Conservation (phyloP, 2,888 invertebrate species). For the Crossocerus cetratus region DNA sequence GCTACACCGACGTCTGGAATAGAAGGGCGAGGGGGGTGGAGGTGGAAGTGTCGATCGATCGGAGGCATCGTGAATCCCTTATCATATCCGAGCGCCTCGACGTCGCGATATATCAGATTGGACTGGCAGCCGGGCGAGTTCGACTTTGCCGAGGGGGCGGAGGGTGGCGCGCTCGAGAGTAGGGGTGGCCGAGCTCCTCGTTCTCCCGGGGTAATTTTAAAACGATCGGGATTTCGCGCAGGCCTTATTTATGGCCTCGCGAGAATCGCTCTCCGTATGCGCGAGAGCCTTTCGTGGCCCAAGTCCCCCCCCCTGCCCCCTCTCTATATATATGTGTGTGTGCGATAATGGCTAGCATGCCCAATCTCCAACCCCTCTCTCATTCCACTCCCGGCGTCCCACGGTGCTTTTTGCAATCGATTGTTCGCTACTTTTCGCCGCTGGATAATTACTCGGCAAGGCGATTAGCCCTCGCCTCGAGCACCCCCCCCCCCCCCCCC, state of each 20-base stretch:
- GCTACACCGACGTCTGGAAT: too few species aligned
- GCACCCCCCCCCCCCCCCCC: too few species aligned
- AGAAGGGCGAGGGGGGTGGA: conserved; percentile 11
- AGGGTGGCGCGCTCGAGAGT: too few species aligned
- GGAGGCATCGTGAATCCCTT: conserved; percentile 46
- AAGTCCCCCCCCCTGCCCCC: neutral
- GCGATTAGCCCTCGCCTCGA: too few species aligned
- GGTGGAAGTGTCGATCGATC: conserved; percentile 46
- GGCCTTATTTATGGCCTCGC: conserved; percentile 42
- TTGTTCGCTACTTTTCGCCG: too few species aligned
- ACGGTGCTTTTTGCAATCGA: too few species aligned
- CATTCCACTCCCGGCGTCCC: too few species aligned
- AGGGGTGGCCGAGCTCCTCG: too few species aligned
- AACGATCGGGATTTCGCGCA: conserved; percentile 45
- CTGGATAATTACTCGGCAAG: too few species aligned
- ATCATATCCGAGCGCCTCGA: conserved; percentile 41
- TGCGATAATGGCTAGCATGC: neutral
- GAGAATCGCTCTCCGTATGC: neutral
- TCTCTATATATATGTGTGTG: neutral
- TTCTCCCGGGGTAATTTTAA: conserved; percentile 43
- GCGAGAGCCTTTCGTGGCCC: neutral
- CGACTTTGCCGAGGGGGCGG: conserved; percentile 23
- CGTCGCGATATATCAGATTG: conserved; percentile 49
- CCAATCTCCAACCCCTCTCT: too few species aligned
- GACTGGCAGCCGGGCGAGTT: conserved; percentile 21